Percentiles rank a stretch among this genome's conserved stretches.
phyloP scores from a whole-genome alignment of 2,888 invertebrate species.

The Hemithea aestivaria region DNA sequence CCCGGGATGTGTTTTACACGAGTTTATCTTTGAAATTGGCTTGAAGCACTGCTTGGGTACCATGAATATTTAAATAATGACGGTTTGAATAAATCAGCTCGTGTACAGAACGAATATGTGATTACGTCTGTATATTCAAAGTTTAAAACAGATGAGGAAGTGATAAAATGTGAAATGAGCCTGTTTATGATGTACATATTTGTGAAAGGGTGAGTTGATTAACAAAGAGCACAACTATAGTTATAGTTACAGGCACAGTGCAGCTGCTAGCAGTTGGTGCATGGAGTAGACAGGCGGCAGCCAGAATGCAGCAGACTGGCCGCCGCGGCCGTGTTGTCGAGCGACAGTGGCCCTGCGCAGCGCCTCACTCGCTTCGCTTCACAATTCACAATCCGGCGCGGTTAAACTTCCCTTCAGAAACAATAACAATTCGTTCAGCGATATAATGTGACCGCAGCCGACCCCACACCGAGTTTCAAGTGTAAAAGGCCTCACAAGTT shows the following conservation, averaged over 20 bases:
- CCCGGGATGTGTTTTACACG: constrained; percentile 38
- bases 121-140: too few relatives aligned
- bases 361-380: constrained; percentile 37
- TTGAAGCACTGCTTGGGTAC: constrained; percentile 33
- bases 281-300: too few relatives aligned
- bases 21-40: constrained; percentile 43
- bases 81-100: constrained; percentile 16
- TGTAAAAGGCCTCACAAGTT: constrained; percentile 66
- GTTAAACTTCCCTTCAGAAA: constrained; percentile 62
- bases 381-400: constrained; percentile 47
- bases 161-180: too few relatives aligned
- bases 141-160: too few relatives aligned
- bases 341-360: constrained; percentile 33
- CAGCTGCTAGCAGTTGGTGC: too few relatives aligned
- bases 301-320: too few relatives aligned
- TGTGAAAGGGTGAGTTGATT: too few relatives aligned
- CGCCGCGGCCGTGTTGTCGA: too few relatives aligned
- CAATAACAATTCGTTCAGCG: constrained; percentile 62
- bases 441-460: constrained; percentile 59
- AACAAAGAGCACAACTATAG: too few relatives aligned
- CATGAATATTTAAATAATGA: constrained; percentile 26
- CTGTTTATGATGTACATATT: too few relatives aligned
- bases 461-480: constrained; percentile 59
- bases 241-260: too few relatives aligned
- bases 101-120: constrained; percentile 4